Evolutionary conservation across 1,140 invertebrate genomes (phyloP), one percentile per base, ranked within the genome.

Genomic region (Caenorhabditis remanei): DNA sequence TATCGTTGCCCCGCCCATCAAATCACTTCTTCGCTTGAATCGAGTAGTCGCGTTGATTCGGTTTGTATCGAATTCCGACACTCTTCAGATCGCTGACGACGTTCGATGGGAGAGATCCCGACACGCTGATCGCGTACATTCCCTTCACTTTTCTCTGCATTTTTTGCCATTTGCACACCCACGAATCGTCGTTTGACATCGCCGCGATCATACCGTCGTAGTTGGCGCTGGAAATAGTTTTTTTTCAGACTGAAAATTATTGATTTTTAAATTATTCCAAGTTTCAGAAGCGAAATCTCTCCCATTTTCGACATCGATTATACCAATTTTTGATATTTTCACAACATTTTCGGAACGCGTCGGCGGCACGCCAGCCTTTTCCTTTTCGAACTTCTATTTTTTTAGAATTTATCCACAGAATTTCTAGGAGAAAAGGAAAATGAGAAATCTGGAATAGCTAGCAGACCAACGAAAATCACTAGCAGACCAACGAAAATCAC

Each of bases 111-210:
- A 91, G 87, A 1, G 89, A 83, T 40, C 90, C 90, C n/a, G 91
- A 90, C 14, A 91, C 90, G 21, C 90, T 91, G 16, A 91, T 83
- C n/a, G 90, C 90, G 46, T 91, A 91, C 46, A 91, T 87, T 55
- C 90, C 90, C 32, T 86, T 86, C 24, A 84, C 87, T 53, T 91
- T 92, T 65, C 84, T 63, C 55, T 89, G 89, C 46, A 92, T 91
- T 71, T 91, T 91, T 87, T 91, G 91, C 91, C 91, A 91, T 56
- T 92, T 92, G 86, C 90, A 91, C 19, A 91, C 91, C 91, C 91
- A 91, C 24, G 89, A 90, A 50, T 92, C 91, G n/a, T 87, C 75
- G 19, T 90, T 90, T n/a, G 90, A 75, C 71, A 88, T 91, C n/a
- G 88, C 90, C 32, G 90, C 90, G 63, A 91, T 91, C 86, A 91